Percentiles rank a stretch among this genome's conserved stretches.
Conservation (phyloP, 2,888 invertebrate species). For the Zeuzera pyrina region DNA sequence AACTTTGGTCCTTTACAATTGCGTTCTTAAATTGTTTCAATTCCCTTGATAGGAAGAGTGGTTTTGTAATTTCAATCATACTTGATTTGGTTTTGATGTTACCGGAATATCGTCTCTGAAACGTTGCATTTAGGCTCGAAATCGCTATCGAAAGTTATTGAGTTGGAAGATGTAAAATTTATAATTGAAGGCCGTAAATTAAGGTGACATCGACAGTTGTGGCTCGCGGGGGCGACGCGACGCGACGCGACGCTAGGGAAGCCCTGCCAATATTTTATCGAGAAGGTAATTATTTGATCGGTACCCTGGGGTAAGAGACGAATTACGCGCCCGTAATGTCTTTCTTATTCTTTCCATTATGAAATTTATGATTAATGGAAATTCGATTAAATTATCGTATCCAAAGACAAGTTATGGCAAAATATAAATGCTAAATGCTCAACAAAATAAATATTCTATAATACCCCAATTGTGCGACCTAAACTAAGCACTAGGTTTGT, state of each 20-base stretch:
- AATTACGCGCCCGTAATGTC: constrained; percentile 31
- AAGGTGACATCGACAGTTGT: constrained; percentile 74
- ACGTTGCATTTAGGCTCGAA: constrained; percentile 4
- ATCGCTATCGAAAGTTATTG: background rate
- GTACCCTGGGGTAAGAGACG: constrained; percentile 42
- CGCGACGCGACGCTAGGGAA: constrained; percentile 29
- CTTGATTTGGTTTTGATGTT: background rate
- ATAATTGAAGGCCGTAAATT: constrained; percentile 73
- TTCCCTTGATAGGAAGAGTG: constrained; percentile 13
- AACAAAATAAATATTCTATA: too few relatives aligned
- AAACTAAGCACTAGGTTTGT: too few relatives aligned
- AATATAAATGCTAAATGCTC: too few relatives aligned
- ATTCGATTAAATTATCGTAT: background rate
- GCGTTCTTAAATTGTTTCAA: constrained; percentile 15
- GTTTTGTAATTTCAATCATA: constrained; percentile 17
- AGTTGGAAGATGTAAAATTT: constrained; percentile 29
- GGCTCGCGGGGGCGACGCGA: constrained; percentile 37
- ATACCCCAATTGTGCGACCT: too few relatives aligned
- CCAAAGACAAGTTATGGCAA: too few relatives aligned
- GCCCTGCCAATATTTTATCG: constrained; percentile 64
- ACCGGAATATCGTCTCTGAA: background rate
- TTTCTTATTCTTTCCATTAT: constrained; percentile 36
- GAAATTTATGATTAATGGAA: constrained; percentile 39
- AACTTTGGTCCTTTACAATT: too few relatives aligned
- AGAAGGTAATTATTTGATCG: constrained; percentile 66